A percentile compares a stretch with the other conserved stretches of the same genome.
These are phyloP conservation scores for Acanthacorydalis orientalis DNA, from an alignment of 2,888 invertebrate species.

Conservation along the genomic window DNA sequence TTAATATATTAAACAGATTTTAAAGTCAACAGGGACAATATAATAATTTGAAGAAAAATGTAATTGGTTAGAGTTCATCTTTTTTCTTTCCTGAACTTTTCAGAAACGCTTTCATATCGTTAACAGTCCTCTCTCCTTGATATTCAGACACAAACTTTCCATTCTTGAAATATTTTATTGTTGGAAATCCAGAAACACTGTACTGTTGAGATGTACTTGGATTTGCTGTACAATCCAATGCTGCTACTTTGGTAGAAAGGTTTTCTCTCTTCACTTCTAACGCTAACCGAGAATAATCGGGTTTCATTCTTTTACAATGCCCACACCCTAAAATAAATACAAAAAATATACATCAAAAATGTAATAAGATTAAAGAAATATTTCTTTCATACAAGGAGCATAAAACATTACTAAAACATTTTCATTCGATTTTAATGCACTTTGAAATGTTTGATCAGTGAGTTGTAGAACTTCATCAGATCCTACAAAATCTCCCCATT, in stretches of 20 bases:
- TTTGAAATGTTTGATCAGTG: constrained; percentile 41
- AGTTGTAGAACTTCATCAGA: constrained; percentile 30
- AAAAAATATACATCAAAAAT: background rate
- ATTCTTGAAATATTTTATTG: constrained; percentile 41
- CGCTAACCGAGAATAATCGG: constrained; percentile 42
- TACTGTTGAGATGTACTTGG: constrained; percentile 37
- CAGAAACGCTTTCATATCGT: constrained; percentile 38
- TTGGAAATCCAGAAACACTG: constrained; percentile 46
- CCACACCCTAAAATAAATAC: constrained; percentile 45
- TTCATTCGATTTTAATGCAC: constrained; percentile 34
- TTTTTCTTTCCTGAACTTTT: constrained; percentile 11
- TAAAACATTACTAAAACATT: constrained; percentile 62
- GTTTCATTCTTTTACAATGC: constrained; percentile 51
- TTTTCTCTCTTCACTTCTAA: constrained; percentile 28
- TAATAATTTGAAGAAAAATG: background rate
- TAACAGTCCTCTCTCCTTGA: constrained; percentile 33
- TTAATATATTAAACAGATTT: too few relatives aligned
- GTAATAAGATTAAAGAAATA: too few relatives aligned
- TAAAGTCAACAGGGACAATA: too few relatives aligned
- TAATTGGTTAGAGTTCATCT: constrained; percentile 4
- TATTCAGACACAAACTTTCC: constrained; percentile 38
- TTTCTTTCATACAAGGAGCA: constrained; percentile 44
- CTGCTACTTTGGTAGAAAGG: constrained; percentile 26
- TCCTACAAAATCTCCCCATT: constrained; percentile 28
- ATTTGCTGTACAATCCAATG: constrained; percentile 51